Base-by-base conservation (phyloP, 2,797 vertebrate genomes). In the Tokudaia tokunoshimensis region DNA sequence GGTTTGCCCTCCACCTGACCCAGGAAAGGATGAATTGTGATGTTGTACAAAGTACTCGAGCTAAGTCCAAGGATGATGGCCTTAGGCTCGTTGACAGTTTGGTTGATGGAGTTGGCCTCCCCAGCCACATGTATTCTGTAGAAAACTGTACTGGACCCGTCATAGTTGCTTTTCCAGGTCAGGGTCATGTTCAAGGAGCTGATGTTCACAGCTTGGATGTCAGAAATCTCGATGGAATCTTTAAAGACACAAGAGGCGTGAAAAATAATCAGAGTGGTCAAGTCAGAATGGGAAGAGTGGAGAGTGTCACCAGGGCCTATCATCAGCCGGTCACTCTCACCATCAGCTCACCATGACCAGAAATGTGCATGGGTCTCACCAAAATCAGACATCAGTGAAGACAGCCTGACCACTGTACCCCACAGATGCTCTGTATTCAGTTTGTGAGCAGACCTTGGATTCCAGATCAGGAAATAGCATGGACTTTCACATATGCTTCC, bases 11-110 rank as follows among this genome's bases (percentile, higher is more conserved):
- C 63, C 0, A 13, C 0, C 0, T 26, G 10, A 0, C 10, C 20
- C 3, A 94, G 72, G 65, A 89, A 17, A 50, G 97, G 96, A 20
- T 0, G 1, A 76, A 98, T 94, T 0, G 96, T 97, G 96, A 98
- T n/a, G 50, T 50, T 95, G 89, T 98, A 98, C 1, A 97, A 76
- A 20, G 96, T 95, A 2, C 93, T 92, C 0, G 97, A 79, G 65
- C 0, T 70, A 91, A 98, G 97, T 4, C 10, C 47, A 0, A 0
- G 0, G 50, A 98, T 70, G 76, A 14, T 0, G 0, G 61, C 92
- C 0, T 0, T 4, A 7, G 87, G 87, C 59, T 92, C 24, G 0
- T 0, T 17, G 93, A 59, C n/a, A 0, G 15, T 94, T 75, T 52
- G 1, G 7, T 1, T 79, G 50, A 91, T 0, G 59, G 41, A 13